These are phyloP conservation scores for Terebella lapidaria DNA, from an alignment of 2,888 invertebrate genomes.

Conservation along the genomic window DNA sequence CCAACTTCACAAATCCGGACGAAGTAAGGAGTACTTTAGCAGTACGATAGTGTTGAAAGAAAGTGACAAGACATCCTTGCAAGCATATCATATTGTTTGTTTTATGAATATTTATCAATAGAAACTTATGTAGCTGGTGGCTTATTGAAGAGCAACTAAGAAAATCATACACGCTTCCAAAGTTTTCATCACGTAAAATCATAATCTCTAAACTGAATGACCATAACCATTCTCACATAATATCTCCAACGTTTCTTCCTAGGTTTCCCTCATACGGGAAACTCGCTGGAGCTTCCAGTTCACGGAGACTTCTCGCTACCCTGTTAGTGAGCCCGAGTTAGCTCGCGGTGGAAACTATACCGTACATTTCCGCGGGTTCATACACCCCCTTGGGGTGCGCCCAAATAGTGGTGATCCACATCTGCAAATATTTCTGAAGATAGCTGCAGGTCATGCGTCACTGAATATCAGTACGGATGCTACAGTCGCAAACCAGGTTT, in stretches of 20 bases:
- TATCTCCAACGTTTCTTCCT: too few relatives aligned
- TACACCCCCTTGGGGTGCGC: conserved; percentile 65
- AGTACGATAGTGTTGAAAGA: too few relatives aligned
- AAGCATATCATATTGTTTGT: too few relatives aligned
- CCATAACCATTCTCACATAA: too few relatives aligned
- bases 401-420: conserved; percentile 19
- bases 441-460: conserved; percentile 21
- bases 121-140: too few relatives aligned
- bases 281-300: conserved; percentile 72
- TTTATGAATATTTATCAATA: too few relatives aligned
- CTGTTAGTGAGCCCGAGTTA: conserved; percentile 54
- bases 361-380: conserved; percentile 64
- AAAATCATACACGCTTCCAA: too few relatives aligned
- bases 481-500: conserved; percentile 8
- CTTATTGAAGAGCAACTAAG: too few relatives aligned
- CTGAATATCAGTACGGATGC: conserved; percentile 34
- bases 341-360: conserved; percentile 8
- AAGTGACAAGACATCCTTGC: too few relatives aligned
- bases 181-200: too few relatives aligned
- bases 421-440: conserved; percentile 26
- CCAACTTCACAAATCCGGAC: conserved; percentile 83
- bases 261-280: conserved; percentile 81
- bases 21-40: conserved; percentile 62
- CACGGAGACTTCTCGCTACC: conserved; percentile 59
- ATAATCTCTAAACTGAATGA: too few relatives aligned